Percentiles rank a stretch among this genome's conserved stretches.
Evolutionary conservation across 2,888 invertebrate genomes (phyloP).

Genomic region (Acholoe squamosa): DNA sequence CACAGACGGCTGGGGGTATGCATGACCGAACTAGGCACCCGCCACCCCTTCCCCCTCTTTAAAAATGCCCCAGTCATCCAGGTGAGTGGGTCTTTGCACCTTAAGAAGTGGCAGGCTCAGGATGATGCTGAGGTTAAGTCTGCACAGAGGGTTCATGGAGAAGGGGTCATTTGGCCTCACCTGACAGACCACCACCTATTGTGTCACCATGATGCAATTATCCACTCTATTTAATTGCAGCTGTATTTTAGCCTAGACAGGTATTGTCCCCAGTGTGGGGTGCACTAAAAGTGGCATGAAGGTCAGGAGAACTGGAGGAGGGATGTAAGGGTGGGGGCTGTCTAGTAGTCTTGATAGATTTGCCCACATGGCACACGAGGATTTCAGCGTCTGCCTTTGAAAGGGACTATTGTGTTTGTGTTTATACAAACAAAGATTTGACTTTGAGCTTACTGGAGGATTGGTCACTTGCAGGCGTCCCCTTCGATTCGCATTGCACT

Average conservation of each 20-base stretch:
- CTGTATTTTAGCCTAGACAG: neutral
- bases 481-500: neutral
- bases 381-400: neutral
- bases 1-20: neutral
- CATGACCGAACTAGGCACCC: neutral
- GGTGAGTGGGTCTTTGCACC: too few species aligned
- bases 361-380: neutral
- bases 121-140: neutral
- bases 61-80: too few species aligned
- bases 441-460: neutral
- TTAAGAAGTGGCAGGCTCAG: neutral
- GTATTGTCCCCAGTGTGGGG: neutral
- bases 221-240: constrained; percentile 13
- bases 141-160: neutral
- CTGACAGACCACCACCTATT: neutral
- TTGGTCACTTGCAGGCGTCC: neutral
- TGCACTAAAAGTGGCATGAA: neutral
- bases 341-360: neutral
- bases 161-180: neutral
- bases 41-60: neutral
- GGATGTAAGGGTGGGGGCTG: neutral
- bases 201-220: constrained; percentile 15
- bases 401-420: neutral
- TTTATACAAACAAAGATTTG: constrained; percentile 3
- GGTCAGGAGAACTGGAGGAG: neutral